phyloP scores from a whole-genome alignment of 1,140 invertebrate species.

The Sesamia nonagrioides region DNA sequence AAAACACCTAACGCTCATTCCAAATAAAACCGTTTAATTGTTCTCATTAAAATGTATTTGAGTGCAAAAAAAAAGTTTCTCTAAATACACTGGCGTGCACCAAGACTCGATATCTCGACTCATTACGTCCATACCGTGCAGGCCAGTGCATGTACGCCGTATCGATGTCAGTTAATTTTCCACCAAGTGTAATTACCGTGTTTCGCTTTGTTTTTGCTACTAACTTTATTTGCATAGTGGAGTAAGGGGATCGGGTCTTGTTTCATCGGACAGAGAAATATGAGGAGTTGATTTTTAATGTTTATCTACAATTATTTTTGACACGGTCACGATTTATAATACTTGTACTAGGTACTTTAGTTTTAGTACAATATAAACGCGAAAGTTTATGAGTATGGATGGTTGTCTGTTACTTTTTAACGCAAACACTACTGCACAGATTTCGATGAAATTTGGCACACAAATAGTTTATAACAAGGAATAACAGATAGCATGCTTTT shows the following conservation, averaged over 20 bases:
- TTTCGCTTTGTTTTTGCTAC: constrained; percentile 85
- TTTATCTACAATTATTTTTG: background rate
- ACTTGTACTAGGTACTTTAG: too few relatives aligned
- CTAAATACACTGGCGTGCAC: constrained; percentile 69
- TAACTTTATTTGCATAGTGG: constrained; percentile 84
- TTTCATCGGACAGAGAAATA: constrained; percentile 52
- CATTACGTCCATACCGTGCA: constrained; percentile 72
- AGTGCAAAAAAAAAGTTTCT: constrained; percentile 23
- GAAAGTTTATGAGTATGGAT: background rate
- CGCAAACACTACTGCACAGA: too few relatives aligned
- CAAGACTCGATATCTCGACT: constrained; percentile 72
- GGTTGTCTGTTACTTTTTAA: too few relatives aligned
- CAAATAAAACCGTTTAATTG: constrained; percentile 25
- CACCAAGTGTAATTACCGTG: constrained; percentile 84
- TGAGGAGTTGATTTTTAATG: constrained; percentile 53
- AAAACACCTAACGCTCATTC: background rate
- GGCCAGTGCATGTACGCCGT: constrained; percentile 72
- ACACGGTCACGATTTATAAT: too few relatives aligned
- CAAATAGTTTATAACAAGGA: too few relatives aligned
- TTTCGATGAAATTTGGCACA: too few relatives aligned
- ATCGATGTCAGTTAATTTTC: constrained; percentile 86
- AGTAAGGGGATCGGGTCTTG: constrained; percentile 65
- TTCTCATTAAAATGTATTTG: constrained; percentile 24
- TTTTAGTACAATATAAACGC: too few relatives aligned
- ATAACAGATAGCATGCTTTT: too few relatives aligned